phyloP scores from a whole-genome alignment of 2,797 vertebrate species.

The Xiphorhynchus erythropygius region DNA sequence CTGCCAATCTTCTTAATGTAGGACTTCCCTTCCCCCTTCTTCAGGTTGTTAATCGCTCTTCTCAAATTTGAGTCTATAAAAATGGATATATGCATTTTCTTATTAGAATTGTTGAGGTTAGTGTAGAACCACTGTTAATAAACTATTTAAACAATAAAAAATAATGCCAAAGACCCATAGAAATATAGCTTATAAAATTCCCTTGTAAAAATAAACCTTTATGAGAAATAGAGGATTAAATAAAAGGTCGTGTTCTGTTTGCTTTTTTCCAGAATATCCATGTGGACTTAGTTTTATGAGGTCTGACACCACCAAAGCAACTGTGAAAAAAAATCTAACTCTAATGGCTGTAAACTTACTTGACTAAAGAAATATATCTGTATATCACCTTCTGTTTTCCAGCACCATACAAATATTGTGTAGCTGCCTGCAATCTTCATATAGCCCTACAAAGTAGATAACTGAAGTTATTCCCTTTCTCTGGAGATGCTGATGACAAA shows the following conservation, averaged over 20 bases:
- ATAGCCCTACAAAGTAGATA: background rate
- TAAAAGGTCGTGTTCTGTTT: background rate
- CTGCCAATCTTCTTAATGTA: slow-evolving; percentile 59
- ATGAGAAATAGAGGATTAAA: background rate
- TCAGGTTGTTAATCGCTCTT: slow-evolving; percentile 1
- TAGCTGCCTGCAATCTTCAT: background rate
- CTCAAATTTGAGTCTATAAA: slow-evolving; percentile 2
- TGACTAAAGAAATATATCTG: background rate
- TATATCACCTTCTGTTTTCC: background rate
- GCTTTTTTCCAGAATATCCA: background rate
- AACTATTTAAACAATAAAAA: background rate
- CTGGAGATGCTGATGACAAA: background rate
- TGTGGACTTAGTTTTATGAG: background rate
- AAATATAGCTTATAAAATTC: background rate
- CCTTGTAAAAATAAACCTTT: background rate
- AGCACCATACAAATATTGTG: background rate
- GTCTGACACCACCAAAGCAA: background rate
- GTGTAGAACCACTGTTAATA: background rate
- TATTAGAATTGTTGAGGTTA: background rate
- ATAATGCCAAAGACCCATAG: background rate
- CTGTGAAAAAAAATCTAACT: background rate
- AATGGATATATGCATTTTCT: background rate
- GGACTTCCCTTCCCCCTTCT: slow-evolving; percentile 41
- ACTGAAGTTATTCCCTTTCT: background rate
- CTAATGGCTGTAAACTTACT: background rate